Evolutionary conservation across 1,140 invertebrate genomes (phyloP), one percentile per base, ranked within the genome.

Genomic region (Calosoma granatense): DNA sequence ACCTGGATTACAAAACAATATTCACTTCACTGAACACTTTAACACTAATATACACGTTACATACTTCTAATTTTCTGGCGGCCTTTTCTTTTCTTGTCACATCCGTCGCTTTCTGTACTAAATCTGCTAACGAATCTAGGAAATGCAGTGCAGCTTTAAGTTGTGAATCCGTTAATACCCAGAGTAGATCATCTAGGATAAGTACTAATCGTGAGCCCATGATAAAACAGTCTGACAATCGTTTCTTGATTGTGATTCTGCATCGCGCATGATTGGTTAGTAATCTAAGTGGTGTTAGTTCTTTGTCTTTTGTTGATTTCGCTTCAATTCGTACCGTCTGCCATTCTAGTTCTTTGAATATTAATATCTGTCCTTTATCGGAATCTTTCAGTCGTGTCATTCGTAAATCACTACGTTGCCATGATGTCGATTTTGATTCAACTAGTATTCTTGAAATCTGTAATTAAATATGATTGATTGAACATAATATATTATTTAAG

Each of bases 321-420:
- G 94, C 94, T 75, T 98, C 94, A 70, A 98, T 90, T 62, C 92
- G 79, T 22, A 96, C 82, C 51, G 91, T 95, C 75, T 98, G 94
- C 96, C 96, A 99, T 68, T 93, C 88, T 51, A 98, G 74, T 76
- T 97, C 94, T 80, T 99, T 99, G 74, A 98, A 99, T 67, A 98
- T 89, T 54, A 99, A 76, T 59, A 98, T 76, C 66, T 97, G 90
- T 22, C 90, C 91, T 63, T 85, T 82, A 52, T 86, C 81, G 6
- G 85, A 78, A 69, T 97, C 94, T 75, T 96, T 94, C 51, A 99
- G 78, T 64, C 94, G 81, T 26, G 94, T 97, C 69, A 87, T 80
- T 67, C 88, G 82, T 57, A 99, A 77, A 72, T 92, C 90, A 58
- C 82, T 83, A 59, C 81, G 81, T 36, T 86, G 79, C 86, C 95